phyloP scores from a whole-genome alignment of 1,140 invertebrate species.

The Caenorhabditis inopinata region DNA sequence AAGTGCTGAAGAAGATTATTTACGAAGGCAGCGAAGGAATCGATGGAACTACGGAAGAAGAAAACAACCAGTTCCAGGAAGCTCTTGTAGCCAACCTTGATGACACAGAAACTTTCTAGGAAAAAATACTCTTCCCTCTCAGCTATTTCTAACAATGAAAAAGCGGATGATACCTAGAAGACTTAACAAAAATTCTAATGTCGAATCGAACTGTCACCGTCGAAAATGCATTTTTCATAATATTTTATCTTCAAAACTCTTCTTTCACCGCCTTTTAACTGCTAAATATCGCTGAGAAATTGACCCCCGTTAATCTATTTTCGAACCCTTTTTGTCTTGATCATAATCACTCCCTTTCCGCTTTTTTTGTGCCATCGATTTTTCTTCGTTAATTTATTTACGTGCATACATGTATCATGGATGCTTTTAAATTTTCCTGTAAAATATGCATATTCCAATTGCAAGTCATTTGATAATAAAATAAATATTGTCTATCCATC shows the following conservation, averaged over 20 bases:
- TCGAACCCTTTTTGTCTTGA: not conserved
- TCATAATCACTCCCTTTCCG: not conserved
- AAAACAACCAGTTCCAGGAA: not conserved
- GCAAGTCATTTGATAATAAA: no score
- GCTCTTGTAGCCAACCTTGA: not conserved
- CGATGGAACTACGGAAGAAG: not conserved
- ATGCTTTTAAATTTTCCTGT: not conserved
- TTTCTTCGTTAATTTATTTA: not conserved
- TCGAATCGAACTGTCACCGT: no score
- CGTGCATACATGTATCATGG: no score
- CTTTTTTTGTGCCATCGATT: not conserved
- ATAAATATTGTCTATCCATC: no score
- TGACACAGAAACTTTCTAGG: not conserved
- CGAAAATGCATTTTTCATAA: no score
- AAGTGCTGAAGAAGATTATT: not conserved
- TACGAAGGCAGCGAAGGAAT: not conserved
- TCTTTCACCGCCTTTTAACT: no score
- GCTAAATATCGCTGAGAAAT: no score
- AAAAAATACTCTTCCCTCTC: not conserved
- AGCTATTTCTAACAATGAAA: no score
- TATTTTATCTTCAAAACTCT: no score
- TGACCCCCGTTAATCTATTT: not conserved
- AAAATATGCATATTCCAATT: slow-evolving; percentile 7
- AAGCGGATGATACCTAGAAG: no score
- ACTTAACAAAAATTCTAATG: not conserved